These are phyloP conservation scores for Apamea anceps DNA, from an alignment of 2,888 invertebrate species.

Conservation along the genomic window DNA sequence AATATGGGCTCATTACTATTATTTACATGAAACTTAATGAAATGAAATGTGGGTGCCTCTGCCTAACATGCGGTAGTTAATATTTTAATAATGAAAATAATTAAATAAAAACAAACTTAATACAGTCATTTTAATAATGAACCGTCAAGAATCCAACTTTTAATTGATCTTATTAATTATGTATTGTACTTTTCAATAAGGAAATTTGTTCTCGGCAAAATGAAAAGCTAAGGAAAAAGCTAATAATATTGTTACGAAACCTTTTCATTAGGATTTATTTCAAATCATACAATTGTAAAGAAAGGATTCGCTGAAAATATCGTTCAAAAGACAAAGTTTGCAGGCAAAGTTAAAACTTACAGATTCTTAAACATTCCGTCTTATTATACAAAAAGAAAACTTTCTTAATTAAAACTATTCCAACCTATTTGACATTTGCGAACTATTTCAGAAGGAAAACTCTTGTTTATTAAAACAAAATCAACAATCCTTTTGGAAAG, in stretches of 20 bases:
- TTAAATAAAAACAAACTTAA: background rate
- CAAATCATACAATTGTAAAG: background rate
- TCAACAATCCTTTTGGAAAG: slow-evolving; percentile 10
- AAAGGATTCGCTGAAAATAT: slow-evolving; percentile 5
- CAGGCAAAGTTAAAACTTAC: too few relatives aligned
- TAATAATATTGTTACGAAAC: slow-evolving; percentile 22
- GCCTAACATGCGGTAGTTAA: too few relatives aligned
- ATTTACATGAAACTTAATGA: too few relatives aligned
- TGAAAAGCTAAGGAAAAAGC: background rate
- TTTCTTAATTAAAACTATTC: slow-evolving; percentile 5
- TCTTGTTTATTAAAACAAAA: slow-evolving; percentile 3
- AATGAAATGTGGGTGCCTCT: background rate
- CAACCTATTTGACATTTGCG: fast-evolving
- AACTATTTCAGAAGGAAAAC: background rate
- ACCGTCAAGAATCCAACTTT: slow-evolving; percentile 18
- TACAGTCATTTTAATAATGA: background rate
- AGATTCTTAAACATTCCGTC: background rate
- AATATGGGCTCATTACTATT: background rate
- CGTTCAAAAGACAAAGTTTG: background rate
- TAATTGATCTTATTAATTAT: slow-evolving; percentile 34
- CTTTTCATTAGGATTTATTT: slow-evolving; percentile 27
- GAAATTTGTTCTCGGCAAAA: slow-evolving; percentile 7
- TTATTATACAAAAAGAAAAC: background rate
- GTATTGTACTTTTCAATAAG: slow-evolving; percentile 23
- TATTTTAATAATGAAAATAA: background rate